A percentile compares a stretch with the other conserved stretches of the same genome.
Evolutionary conservation across 2,797 vertebrate species (phyloP).

Genomic region (Schizopygopsis malacanthus): DNA sequence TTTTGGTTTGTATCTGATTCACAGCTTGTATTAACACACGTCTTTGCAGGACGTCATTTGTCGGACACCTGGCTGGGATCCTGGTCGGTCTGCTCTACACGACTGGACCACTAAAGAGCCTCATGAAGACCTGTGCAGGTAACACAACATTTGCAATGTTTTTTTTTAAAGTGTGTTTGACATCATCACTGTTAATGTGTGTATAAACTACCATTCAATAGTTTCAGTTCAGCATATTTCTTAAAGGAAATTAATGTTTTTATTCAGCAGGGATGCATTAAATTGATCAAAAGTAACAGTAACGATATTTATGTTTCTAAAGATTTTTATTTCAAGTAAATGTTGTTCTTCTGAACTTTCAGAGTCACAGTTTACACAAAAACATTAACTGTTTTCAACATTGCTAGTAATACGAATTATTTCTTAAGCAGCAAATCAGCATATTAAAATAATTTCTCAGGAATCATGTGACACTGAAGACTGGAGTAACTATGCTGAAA

Average conservation of each 20-base stretch:
- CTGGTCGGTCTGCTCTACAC: conserved; percentile 93
- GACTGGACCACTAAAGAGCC: conserved; percentile 82
- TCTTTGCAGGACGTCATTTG: conserved; percentile 85
- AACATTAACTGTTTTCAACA: not conserved
- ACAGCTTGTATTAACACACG: not conserved
- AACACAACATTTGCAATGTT: conserved; percentile 14
- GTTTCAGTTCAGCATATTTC: not conserved
- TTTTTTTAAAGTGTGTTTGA: not conserved
- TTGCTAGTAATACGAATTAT: not conserved
- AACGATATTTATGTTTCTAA: not conserved
- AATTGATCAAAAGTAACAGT: not conserved
- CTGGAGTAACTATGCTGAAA: not conserved
- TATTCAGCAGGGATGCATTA: not conserved
- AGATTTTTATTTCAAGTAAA: not conserved
- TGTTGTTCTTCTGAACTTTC: not conserved
- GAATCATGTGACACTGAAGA: not conserved
- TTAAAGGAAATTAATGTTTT: not conserved
- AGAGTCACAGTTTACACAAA: not conserved
- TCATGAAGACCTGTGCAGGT: conserved; percentile 88
- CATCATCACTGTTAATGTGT: not conserved
- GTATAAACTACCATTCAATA: not conserved
- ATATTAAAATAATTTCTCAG: not conserved
- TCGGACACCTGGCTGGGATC: conserved; percentile 93
- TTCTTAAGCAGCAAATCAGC: not conserved
- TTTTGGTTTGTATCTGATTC: not conserved